Evolutionary conservation across 1,140 invertebrate species (phyloP).

Genomic region (Neotoxoptera formosana): DNA sequence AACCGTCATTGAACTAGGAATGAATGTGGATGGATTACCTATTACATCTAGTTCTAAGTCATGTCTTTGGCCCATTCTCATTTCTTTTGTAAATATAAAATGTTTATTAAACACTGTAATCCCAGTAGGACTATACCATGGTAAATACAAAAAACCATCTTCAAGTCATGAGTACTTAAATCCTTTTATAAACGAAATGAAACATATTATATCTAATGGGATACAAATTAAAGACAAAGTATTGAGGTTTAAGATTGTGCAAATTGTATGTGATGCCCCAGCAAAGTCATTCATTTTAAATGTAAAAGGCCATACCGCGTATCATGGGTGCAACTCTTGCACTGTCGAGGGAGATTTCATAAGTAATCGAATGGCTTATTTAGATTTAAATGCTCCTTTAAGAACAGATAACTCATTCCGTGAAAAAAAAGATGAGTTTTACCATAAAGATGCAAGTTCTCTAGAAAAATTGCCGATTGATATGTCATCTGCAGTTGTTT

Average conservation of each 20-base stretch:
- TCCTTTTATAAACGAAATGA: not conserved
- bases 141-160: not conserved
- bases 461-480: too few relatives aligned
- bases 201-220: not conserved
- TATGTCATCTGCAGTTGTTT: too few relatives aligned
- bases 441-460: too few relatives aligned
- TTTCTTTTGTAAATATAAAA: not conserved
- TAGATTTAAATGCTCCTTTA: too few relatives aligned
- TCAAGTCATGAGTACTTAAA: not conserved
- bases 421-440: too few relatives aligned
- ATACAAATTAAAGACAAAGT: not conserved
- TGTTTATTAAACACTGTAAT: not conserved
- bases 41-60: constrained; percentile 7
- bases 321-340: too few relatives aligned
- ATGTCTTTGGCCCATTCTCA: constrained; percentile 10
- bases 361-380: too few relatives aligned
- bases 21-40: constrained; percentile 17
- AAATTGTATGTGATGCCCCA: not conserved
- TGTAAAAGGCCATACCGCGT: too few relatives aligned
- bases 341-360: too few relatives aligned
- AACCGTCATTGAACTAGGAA: not conserved
- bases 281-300: not conserved
- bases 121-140: not conserved
- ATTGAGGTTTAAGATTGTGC: too few relatives aligned
- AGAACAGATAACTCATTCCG: too few relatives aligned